Conservation (phyloP, 2,113 vertebrate genomes). For the Chloroceryle aenea region DNA sequence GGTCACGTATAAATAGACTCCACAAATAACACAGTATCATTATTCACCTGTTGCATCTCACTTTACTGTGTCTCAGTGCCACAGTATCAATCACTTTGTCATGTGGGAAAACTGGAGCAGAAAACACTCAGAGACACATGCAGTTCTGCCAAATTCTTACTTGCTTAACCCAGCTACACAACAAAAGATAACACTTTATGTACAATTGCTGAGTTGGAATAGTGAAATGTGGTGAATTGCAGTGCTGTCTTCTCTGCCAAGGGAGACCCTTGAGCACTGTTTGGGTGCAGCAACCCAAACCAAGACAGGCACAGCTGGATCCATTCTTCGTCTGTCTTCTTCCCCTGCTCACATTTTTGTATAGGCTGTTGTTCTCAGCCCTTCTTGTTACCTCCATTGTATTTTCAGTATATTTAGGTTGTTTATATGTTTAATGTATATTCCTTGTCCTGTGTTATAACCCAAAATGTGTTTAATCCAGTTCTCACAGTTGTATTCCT, state of each 20-base stretch:
- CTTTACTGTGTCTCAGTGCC: not conserved
- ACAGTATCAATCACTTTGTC: not conserved
- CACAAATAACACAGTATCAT: not conserved
- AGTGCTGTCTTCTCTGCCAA: not conserved
- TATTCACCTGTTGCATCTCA: not conserved
- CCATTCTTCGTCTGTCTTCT: not conserved
- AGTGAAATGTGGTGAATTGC: not conserved
- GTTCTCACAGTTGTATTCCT: not conserved
- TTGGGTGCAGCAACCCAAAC: accelerated
- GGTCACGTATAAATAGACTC: not conserved
- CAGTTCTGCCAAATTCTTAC: not conserved
- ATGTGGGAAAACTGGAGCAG: not conserved
- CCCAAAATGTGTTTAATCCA: not conserved
- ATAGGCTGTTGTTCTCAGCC: not conserved
- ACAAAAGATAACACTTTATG: not conserved
- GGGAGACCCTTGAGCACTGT: no score
- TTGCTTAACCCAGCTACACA: not conserved
- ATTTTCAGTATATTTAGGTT: not conserved
- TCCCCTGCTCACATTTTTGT: not conserved
- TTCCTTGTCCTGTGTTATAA: not conserved
- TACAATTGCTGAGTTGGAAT: not conserved
- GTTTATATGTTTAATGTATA: not conserved
- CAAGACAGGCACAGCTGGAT: not conserved
- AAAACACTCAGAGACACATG: accelerated
- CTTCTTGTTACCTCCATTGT: not conserved